These are phyloP conservation scores for Celastrina argiolus DNA, from an alignment of 2,888 invertebrate genomes.

Conservation along the genomic window DNA sequence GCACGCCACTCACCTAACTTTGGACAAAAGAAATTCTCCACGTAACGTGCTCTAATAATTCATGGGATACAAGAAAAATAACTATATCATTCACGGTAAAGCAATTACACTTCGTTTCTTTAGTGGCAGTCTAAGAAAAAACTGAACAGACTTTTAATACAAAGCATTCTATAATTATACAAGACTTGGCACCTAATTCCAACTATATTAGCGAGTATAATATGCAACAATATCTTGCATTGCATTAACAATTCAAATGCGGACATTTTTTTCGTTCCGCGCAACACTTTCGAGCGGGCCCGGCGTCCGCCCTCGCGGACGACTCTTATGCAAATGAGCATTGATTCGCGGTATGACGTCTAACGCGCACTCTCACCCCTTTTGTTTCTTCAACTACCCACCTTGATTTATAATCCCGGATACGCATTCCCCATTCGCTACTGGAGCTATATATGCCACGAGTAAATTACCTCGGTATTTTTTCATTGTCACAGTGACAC, in stretches of 20 bases:
- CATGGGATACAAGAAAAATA: constrained; percentile 37
- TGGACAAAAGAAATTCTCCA: constrained; percentile 61
- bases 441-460: constrained; percentile 54
- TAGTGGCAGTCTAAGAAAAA: not conserved
- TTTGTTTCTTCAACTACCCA: constrained; percentile 70
- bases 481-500: constrained; percentile 74
- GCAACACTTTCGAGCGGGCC: constrained; percentile 72
- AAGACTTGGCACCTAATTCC: constrained; percentile 63
- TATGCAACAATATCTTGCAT: constrained; percentile 71
- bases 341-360: constrained; percentile 70
- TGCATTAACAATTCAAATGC: constrained; percentile 72
- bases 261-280: constrained; percentile 60
- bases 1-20: constrained; percentile 43
- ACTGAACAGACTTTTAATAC: not conserved
- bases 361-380: constrained; percentile 72
- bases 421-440: constrained; percentile 58
- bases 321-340: constrained; percentile 73
- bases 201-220: constrained; percentile 48
- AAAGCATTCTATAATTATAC: constrained; percentile 22
- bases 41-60: constrained; percentile 49
- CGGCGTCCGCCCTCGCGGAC: constrained; percentile 67
- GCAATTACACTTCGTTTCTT: constrained; percentile 31
- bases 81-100: constrained; percentile 37
- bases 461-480: constrained; percentile 61
- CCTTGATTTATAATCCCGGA: constrained; percentile 74